These are phyloP conservation scores for Scleropages formosus DNA, from an alignment of 2,797 vertebrate genomes.

Conservation along the genomic window DNA sequence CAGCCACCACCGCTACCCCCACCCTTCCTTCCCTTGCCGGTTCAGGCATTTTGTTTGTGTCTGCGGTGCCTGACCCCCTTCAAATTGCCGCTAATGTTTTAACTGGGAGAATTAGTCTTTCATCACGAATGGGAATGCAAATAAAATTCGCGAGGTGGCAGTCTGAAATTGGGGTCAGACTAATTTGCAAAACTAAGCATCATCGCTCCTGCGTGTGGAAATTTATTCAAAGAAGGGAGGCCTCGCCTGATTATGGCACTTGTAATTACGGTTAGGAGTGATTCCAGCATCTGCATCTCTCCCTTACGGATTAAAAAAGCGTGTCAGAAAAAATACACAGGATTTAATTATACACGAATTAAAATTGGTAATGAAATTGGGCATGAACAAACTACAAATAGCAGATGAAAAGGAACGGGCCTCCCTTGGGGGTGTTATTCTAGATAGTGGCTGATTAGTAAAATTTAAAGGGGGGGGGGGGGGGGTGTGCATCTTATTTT, in stretches of 20 bases:
- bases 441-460: slow-evolving; percentile 73
- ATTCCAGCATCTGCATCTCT: slow-evolving; percentile 92
- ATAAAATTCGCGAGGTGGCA: slow-evolving; percentile 87
- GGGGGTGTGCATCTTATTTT: slow-evolving; percentile 34
- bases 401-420: slow-evolving; percentile 80
- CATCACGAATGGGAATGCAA: slow-evolving; percentile 97
- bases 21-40: slow-evolving; percentile 57
- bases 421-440: slow-evolving; percentile 69
- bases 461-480: slow-evolving; percentile 53
- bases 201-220: slow-evolving; percentile 80
- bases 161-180: slow-evolving; percentile 99
- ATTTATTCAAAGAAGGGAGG: slow-evolving; percentile 86
- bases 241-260: slow-evolving; percentile 91
- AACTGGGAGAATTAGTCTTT: slow-evolving; percentile 99
- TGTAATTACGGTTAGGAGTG: slow-evolving; percentile 97
- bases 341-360: slow-evolving; percentile 99
- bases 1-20: background rate
- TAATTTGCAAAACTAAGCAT: slow-evolving; percentile 99
- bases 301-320: slow-evolving; percentile 94
- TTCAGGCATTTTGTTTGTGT: slow-evolving; percentile 76
- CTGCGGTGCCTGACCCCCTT: slow-evolving; percentile 83
- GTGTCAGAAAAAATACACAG: slow-evolving; percentile 98
- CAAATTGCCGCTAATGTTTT: slow-evolving; percentile 99
- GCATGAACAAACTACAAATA: slow-evolving; percentile 88
- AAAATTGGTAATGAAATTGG: slow-evolving; percentile 99